Evolutionary conservation across 2,888 invertebrate species (phyloP), one percentile per base, ranked within the genome.

Genomic region (Brenthis hecate): DNA sequence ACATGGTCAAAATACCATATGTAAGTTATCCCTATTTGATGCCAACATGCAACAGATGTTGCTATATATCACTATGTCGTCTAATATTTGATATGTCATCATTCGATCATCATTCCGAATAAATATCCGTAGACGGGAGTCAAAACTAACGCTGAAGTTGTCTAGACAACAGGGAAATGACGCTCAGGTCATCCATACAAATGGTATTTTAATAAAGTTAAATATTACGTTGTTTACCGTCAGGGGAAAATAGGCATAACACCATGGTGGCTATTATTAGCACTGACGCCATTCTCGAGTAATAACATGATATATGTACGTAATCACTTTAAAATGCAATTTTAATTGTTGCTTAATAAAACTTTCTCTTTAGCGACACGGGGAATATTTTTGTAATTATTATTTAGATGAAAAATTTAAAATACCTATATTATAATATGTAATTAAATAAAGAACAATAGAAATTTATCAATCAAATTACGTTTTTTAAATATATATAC

Each of bases 1-100:
- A 83, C 81, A 80, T 81, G 77, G 75, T 73, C 75, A 69, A 56
- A 57, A 65, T 66, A 64, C 57, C 64, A 60, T 64, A 69, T 71
- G 57, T 66, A 63, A 19, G 50, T 56, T 55, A 61, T 55, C 66
- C 53, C 6, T 68, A 66, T 66, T 68, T 61, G 48, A 61, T 19
- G 47, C 16, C 61, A 53, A 56, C 50, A 57, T 65, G 60, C 54
- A 72, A 67, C 72, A 72, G 55, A 67, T 70, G 72, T 67, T 67
- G 56, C 23, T 56, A 64, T 71, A 56, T 65, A 65, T 62, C 65
- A 57, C 36, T 68, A 16, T 48, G 57, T 71, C 65, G 61, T 13
- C 60, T 61, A 68, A 67, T 64, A 56, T 69, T 54, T 61, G 63
- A 55, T 14, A 68, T 23, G 66, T 68, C 56, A 56, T 66, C 58